Evolutionary conservation across 2,113 vertebrate genomes (phyloP), one percentile per base, ranked within the genome.

Genomic region (Vicugna pacos): DNA sequence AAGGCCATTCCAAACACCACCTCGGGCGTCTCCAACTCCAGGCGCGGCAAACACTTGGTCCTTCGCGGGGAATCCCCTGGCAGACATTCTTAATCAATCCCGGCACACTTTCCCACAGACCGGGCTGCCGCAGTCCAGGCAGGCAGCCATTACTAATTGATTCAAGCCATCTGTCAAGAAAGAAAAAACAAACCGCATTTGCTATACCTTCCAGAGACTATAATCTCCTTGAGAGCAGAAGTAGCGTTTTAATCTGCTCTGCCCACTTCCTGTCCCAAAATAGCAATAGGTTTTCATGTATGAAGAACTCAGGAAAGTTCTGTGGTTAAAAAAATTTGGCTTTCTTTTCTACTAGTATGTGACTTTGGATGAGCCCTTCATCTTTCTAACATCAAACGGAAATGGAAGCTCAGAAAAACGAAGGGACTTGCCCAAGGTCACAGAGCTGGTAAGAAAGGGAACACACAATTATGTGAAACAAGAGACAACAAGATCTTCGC

Each of bases 201-300:
- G 8, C 80, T 58, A 2, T 60, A 56, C 48, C 58, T 67, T 81
- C 87, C 58, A 16, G 4, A 86, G 80, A 58, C 6, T 35, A 32
- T 73, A n/a, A 72, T 52, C 81, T 81, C 87, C 52, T 67, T 86
- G 81, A 91, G 48, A 94, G 38, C 81, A 91, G 54, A 35, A 69
- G 50, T 60, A 56, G 38, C 73, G 42, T 48, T 22, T 62, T 67
- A 67, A 67, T 76, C 88, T 62, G 52, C 46, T 65, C 83, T 89
- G 77, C 69, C 77, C 38, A 46, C 52, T 92, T 48, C 76, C 26
- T 42, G 54, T 38, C 56, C 69, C 26, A 13, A 92, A 80, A 89
- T 42, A 65, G 72, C 58, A 52, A 26, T 20, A 42, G 6, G 17
- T 58, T 38, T 52, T 82, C 92, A n/a, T 11, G 46, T 32, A 88